Percentiles rank a stretch among this genome's conserved stretches.
Evolutionary conservation across 2,797 vertebrate genomes (phyloP).

Genomic region (Acropternis orthonyx): DNA sequence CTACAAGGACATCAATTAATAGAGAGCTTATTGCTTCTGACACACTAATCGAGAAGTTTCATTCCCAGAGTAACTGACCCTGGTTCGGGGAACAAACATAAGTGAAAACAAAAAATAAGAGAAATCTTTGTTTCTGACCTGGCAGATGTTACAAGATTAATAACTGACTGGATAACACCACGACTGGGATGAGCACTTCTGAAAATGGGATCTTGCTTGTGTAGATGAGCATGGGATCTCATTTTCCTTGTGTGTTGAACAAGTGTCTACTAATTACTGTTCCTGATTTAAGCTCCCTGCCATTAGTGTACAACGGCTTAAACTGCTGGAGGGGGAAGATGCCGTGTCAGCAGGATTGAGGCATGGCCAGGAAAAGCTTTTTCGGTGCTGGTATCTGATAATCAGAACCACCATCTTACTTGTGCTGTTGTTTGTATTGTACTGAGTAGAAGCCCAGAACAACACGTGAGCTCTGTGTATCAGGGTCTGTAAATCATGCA

Average conservation of each 20-base stretch:
- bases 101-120: conserved; percentile 18
- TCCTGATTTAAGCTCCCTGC: neutral
- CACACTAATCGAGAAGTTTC: conserved; percentile 38
- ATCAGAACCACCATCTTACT: neutral
- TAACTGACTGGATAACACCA: neutral
- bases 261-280: neutral
- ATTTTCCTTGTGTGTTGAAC: neutral
- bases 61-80: conserved; percentile 12
- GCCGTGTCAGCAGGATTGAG: neutral
- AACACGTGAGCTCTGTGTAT: neutral
- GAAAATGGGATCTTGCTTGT: neutral
- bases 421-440: neutral
- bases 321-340: neutral
- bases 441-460: neutral
- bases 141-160: neutral
- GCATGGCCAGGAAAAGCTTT: neutral
- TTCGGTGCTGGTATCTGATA: neutral
- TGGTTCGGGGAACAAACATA: neutral
- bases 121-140: neutral
- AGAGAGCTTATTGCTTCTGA: conserved; percentile 61
- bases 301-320: accelerated
- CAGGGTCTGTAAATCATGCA: neutral
- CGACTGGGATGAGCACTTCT: neutral
- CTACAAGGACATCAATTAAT: conserved; percentile 53
- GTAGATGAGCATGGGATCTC: neutral